Evolutionary conservation across 2,113 vertebrate genomes (phyloP).

Genomic region (Merops nubicus): DNA sequence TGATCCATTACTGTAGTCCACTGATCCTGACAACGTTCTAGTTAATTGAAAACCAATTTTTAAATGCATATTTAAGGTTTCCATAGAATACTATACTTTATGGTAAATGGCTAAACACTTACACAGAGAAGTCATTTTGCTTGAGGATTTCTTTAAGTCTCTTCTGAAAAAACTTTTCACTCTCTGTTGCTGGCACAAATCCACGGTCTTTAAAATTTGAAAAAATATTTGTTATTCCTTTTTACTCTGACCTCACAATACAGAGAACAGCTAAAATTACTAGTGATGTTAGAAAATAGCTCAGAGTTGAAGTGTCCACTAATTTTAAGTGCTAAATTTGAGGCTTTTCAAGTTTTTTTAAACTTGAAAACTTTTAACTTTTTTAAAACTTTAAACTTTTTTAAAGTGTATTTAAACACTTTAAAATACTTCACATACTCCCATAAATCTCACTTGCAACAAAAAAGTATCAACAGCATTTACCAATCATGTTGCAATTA

Average conservation of each 20-base stretch:
- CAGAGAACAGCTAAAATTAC: conserved; percentile 6
- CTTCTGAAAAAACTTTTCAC: conserved; percentile 91
- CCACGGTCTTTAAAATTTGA: conserved; percentile 86
- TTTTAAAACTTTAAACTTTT: too few species aligned
- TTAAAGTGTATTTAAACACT: neutral
- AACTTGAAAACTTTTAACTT: too few species aligned
- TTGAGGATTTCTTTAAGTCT: conserved; percentile 92
- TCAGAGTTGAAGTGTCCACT: neutral
- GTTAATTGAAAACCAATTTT: conserved; percentile 74
- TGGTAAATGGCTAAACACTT: conserved; percentile 75
- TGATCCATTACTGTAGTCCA: conserved; percentile 79
- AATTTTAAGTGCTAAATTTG: neutral
- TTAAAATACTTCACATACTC: neutral
- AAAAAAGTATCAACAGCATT: neutral
- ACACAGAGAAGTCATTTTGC: conserved; percentile 92
- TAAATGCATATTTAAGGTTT: conserved; percentile 36
- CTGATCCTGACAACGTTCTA: conserved; percentile 85
- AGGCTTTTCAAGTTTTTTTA: neutral
- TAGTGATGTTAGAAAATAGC: conserved; percentile 6
- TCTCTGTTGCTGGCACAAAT: conserved; percentile 84
- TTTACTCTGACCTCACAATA: conserved; percentile 40
- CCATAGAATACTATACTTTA: conserved; percentile 46
- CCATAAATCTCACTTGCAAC: neutral
- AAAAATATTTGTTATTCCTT: conserved; percentile 53
- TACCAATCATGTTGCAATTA: neutral